These are phyloP conservation scores for Sipunculus nudus DNA, from an alignment of 2,888 invertebrate species.

Conservation along the genomic window DNA sequence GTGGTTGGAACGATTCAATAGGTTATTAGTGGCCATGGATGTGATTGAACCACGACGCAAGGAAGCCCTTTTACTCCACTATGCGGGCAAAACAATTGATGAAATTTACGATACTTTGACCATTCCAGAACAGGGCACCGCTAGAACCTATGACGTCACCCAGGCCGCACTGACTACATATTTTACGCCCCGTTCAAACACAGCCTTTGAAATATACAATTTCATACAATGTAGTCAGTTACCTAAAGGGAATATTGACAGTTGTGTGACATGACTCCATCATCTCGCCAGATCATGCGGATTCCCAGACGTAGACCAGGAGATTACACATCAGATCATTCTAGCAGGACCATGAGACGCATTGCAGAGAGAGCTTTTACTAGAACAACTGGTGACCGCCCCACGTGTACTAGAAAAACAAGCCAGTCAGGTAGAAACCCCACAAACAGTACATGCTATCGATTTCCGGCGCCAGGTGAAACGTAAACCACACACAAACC, in stretches of 20 bases:
- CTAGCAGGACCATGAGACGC: conserved; percentile 21
- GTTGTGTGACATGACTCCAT: not conserved
- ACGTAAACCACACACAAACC: too few relatives aligned
- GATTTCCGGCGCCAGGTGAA: too few relatives aligned
- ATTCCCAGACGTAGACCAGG: conserved; percentile 12
- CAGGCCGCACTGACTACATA: conserved; percentile 9
- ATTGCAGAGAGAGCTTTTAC: too few relatives aligned
- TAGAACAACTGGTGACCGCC: too few relatives aligned
- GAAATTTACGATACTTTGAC: conserved; percentile 25
- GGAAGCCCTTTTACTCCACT: conserved; percentile 29
- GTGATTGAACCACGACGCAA: conserved; percentile 8
- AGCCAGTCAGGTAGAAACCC: too few relatives aligned
- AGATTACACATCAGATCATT: conserved; percentile 28
- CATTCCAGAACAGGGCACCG: not conserved
- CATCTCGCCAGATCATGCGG: conserved; percentile 10
- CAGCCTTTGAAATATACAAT: conserved; percentile 3
- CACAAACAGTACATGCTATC: too few relatives aligned
- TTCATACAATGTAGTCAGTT: conserved; percentile 12
- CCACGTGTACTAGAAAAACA: too few relatives aligned
- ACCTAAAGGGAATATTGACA: not conserved
- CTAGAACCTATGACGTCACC: too few relatives aligned
- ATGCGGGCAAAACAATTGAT: conserved; percentile 19
- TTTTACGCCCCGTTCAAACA: conserved; percentile 14
- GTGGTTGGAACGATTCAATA: not conserved
- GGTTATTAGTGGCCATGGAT: conserved; percentile 3